phyloP scores from a whole-genome alignment of 2,113 vertebrate species.

The Perca schrenkii region DNA sequence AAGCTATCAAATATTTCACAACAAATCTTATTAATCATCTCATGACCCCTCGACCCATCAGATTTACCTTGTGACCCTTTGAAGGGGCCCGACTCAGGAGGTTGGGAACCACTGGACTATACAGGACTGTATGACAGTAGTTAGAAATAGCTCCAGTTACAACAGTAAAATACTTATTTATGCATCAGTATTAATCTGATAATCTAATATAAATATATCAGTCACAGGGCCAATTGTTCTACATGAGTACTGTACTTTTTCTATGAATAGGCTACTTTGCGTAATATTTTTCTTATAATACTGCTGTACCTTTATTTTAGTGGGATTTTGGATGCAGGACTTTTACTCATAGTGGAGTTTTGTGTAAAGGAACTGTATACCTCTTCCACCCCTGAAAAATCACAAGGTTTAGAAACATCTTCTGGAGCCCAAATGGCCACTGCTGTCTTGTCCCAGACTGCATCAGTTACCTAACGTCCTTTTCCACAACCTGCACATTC shows the following conservation, averaged over 20 bases:
- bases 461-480: constrained; percentile 21
- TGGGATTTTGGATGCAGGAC: not conserved
- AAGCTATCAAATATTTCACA: not conserved
- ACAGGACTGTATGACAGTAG: not conserved
- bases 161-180: not conserved
- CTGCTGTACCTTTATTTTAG: not conserved
- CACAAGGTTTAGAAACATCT: not conserved
- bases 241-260: not conserved
- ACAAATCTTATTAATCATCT: not conserved
- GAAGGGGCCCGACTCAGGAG: not conserved
- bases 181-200: not conserved
- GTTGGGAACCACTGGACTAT: not conserved
- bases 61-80: not conserved
- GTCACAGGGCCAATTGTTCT: not conserved
- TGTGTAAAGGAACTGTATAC: not conserved
- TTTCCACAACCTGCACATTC: constrained; percentile 24
- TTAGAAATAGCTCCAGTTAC: not conserved
- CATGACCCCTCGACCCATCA: not conserved
- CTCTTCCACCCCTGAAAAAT: not conserved
- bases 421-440: not conserved
- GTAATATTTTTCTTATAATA: not conserved
- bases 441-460: not conserved
- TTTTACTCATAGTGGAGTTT: no score
- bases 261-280: not conserved
- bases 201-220: not conserved